Evolutionary conservation across 2,888 invertebrate species (phyloP), one percentile per base, ranked within the genome.

Genomic region (Andrena flavipes): DNA sequence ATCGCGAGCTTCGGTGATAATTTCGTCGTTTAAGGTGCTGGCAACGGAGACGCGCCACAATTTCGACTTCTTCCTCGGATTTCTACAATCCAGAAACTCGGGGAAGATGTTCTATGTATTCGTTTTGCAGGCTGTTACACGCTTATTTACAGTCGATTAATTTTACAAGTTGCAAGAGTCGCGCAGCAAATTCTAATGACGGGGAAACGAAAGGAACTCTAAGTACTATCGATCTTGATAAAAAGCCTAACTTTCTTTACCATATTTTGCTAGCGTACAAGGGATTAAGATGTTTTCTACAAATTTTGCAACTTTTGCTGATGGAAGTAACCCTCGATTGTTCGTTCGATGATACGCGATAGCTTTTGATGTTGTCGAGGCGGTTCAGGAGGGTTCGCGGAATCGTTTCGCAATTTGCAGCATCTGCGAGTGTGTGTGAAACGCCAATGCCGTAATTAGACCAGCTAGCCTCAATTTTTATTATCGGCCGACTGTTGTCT

Each of bases 391-490:
- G 16, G 7, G 16, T 54, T 71, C 77, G 60, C 65, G 30, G 42
- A 54, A 65, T 23, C 6, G 42, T 80, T 54, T 80, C 54, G 71
- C 65, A 77, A 80, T 68, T 77, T 1, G 23, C 67, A 33, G 78
- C 77, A 67, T 76, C 69, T 76, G 56, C 10, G 63, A 23, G 56
- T 16, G 29, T 42, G 78, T 35, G 78, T 29, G 75, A 49, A 67
- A 71, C 49, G 51, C 71, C 13, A 59, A 54, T 60, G 80, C 65
- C 77, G 76, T 82, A 87, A 87, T 87, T 87, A 87, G 87, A 84
- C 78, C 83, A 68, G 56, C 69, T 84, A 88, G 83, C 85, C 88
- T 88, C 80, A 83, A 88, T 88, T 88, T 88, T 88, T 88, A 88
- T 88, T 73, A 88, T 86, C 84, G 70, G 68, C 35, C 63, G 72